Evolutionary conservation across 2,113 vertebrate species (phyloP), one percentile per base, ranked within the genome.

Genomic region (Chauna torquata): DNA sequence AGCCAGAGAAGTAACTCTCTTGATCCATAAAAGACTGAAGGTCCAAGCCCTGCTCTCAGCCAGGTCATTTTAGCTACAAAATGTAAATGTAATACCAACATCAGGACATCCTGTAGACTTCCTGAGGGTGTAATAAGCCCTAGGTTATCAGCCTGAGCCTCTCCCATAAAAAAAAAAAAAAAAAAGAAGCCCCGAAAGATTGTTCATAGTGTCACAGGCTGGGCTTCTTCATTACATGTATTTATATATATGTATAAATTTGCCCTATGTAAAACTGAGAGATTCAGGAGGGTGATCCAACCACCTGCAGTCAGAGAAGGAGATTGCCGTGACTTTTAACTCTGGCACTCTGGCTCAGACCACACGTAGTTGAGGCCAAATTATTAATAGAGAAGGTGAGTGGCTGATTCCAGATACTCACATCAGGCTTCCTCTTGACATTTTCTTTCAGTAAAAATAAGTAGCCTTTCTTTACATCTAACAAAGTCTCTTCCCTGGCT

Each of bases 401-500:
- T 74, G 74, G 79, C 42, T 65, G 88, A 68, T 76, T 91, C 82
- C 49, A 70, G 58, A 77, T 49, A 52, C 49, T 79, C 57, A 76
- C 84, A 69, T 87, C 80, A 96, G 68, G 88, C 77, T 92, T 45
- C 52, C 24, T 96, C 62, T 61, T 96, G 83, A 61, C 70, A 72
- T 87, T 92, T 95, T 91, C 72, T 84, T 28, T 50, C 7, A 4
- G 86, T 82, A 89, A 92, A 93, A 96, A 84, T 92, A 94, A 91
- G 70, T 91, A 94, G 83, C 89, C 86, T 97, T 94, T 96, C 94
- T 79, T 87, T 85, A 66, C 32, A 82, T 95, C 54, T 76, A 72
- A 82, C 82, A 94, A 47, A 94, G 79, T 90, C 95, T 78, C 81
- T 91, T 97, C 66, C 45, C 88, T 95, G 91, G 77, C 62, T 95